Conservation (phyloP, 2,888 invertebrate species). For the Drosophila pegasa region DNA sequence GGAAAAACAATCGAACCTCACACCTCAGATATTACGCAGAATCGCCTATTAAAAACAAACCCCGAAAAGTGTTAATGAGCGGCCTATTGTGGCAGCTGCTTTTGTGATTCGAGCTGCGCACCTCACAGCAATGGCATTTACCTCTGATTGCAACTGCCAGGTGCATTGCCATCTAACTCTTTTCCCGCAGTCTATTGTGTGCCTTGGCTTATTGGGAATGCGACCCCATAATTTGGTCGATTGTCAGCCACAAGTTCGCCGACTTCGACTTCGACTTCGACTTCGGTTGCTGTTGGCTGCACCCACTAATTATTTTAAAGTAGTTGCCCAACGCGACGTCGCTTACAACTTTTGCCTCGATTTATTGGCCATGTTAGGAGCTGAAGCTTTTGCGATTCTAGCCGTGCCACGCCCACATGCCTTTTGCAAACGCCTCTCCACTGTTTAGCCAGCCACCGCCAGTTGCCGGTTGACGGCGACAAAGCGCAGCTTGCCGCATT, state of each 20-base stretch:
- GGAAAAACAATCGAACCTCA: slow-evolving; percentile 19
- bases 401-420: slow-evolving; percentile 30
- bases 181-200: slow-evolving; percentile 4
- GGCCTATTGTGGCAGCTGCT: slow-evolving; percentile 62
- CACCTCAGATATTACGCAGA: slow-evolving; percentile 32
- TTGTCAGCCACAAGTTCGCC: slow-evolving; percentile 59
- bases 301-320: slow-evolving; percentile 79
- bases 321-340: slow-evolving; percentile 70
- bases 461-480: slow-evolving; percentile 61
- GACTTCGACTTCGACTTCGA: slow-evolving; percentile 25
- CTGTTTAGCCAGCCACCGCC: slow-evolving; percentile 44
- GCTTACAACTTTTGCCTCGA: slow-evolving; percentile 62
- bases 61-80: slow-evolving; percentile 64
- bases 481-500: slow-evolving; percentile 58
- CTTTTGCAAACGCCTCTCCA: slow-evolving; percentile 34
- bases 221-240: slow-evolving; percentile 70
- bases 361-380: slow-evolving; percentile 66
- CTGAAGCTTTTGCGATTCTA: slow-evolving; percentile 51
- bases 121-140: slow-evolving; percentile 37
- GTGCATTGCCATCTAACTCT: slow-evolving; percentile 10
- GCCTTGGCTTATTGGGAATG: slow-evolving; percentile 38
- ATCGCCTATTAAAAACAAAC: slow-evolving; percentile 6
- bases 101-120: slow-evolving; percentile 47
- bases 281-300: slow-evolving; percentile 59
- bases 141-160: slow-evolving; percentile 28